Evolutionary conservation across 2,888 invertebrate species (phyloP).

Genomic region (Anoplius nigerrimus): DNA sequence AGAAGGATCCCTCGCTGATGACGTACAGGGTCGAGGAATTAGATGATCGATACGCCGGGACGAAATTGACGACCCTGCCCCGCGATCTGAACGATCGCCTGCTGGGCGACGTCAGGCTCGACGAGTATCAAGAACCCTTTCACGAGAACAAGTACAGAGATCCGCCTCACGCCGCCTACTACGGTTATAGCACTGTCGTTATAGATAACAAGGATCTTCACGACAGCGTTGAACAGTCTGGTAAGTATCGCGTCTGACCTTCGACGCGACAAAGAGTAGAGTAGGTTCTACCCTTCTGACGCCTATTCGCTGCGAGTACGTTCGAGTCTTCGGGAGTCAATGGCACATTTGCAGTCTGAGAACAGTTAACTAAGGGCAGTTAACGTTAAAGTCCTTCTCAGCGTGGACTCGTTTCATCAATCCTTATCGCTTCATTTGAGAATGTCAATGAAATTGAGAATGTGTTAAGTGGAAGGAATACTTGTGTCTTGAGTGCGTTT

Average conservation of each 20-base stretch:
- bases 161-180: constrained; percentile 72
- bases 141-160: constrained; percentile 73
- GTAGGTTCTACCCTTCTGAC: too few species aligned
- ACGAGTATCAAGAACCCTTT: constrained; percentile 74
- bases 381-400: too few species aligned
- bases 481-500: too few species aligned
- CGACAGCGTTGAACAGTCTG: constrained; percentile 73
- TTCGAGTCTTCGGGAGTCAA: too few species aligned
- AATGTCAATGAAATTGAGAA: too few species aligned
- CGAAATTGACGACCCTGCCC: constrained; percentile 71
- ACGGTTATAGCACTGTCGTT: constrained; percentile 74
- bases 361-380: too few species aligned
- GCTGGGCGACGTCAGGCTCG: constrained; percentile 71
- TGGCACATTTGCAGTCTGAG: constrained; percentile 9
- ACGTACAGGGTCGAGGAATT: constrained; percentile 78
- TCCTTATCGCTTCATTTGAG: too few species aligned
- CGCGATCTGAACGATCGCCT: constrained; percentile 73
- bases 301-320: too few species aligned
- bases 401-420: too few species aligned
- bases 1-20: constrained; percentile 77
- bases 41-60: constrained; percentile 76
- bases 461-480: too few species aligned
- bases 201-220: constrained; percentile 75
- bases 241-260: constrained; percentile 65
- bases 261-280: too few species aligned